These are phyloP conservation scores for Cranoglanis bouderius DNA, from an alignment of 2,113 vertebrate species.

Conservation along the genomic window DNA sequence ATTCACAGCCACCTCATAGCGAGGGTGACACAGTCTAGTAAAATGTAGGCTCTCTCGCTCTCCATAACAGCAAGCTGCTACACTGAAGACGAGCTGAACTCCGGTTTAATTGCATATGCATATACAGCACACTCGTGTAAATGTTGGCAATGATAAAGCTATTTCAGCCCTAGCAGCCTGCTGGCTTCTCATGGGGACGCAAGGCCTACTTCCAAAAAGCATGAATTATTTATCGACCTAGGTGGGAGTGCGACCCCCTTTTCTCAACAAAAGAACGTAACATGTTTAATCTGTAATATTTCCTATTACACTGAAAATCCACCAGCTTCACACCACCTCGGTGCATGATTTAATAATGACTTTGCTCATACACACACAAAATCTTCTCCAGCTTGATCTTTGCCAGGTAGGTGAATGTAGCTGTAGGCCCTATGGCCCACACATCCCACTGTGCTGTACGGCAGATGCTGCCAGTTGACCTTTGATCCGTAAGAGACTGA, in stretches of 20 bases:
- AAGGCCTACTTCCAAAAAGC: slow-evolving; percentile 84
- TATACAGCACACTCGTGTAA: slow-evolving; percentile 80
- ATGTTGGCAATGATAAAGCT: slow-evolving; percentile 88
- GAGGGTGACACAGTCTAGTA: slow-evolving; percentile 20
- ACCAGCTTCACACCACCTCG: slow-evolving; percentile 31
- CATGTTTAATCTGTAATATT: slow-evolving; percentile 54
- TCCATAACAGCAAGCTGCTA: slow-evolving; percentile 74
- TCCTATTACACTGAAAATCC: slow-evolving; percentile 46
- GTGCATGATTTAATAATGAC: slow-evolving; percentile 38
- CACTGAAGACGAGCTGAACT: slow-evolving; percentile 81
- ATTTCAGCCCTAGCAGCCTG: slow-evolving; percentile 90
- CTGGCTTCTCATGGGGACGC: slow-evolving; percentile 84
- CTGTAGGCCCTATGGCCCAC: slow-evolving; percentile 51
- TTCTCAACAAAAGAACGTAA: slow-evolving; percentile 73
- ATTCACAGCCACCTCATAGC: slow-evolving; percentile 34
- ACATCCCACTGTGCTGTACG: slow-evolving; percentile 52
- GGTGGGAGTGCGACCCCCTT: slow-evolving; percentile 83
- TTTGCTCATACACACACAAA: slow-evolving; percentile 12
- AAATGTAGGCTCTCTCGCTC: slow-evolving; percentile 50
- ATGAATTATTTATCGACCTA: slow-evolving; percentile 93
- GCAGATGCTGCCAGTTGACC: slow-evolving; percentile 55
- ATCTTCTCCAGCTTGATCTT: slow-evolving; percentile 34
- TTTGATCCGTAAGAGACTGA: slow-evolving; percentile 40
- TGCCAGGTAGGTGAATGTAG: slow-evolving; percentile 52
- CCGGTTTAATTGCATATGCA: slow-evolving; percentile 89